Base-by-base conservation (phyloP, 1,140 invertebrate genomes). In the Thereuonema tuberculata region DNA sequence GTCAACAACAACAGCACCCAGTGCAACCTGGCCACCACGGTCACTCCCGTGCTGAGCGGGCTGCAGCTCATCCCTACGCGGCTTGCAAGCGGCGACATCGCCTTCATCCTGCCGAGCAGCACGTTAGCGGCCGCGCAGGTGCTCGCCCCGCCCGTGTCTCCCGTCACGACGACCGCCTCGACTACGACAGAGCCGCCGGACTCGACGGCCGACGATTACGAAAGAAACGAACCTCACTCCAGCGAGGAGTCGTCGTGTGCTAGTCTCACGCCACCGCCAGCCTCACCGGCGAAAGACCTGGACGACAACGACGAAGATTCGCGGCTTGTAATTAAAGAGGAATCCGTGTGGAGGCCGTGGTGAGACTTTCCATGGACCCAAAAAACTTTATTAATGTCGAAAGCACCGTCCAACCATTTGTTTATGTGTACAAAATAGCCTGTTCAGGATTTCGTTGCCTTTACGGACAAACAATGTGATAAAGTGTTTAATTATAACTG, bases 61-160 rank as follows among this genome's bases (percentile, higher is more conserved):
- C 74, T 78, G 14, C 85, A 87, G 62, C 74, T 90, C 24, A 83
- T 90, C 14, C 87, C 79, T 48, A 86, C 77, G 25, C 79, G 80
- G 52, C 74, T 81, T 63, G 82, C 79, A 20, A 85, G 77, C 27
- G 76, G 83, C 0, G 78, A 83, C 67, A 74, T 83, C 66, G 74
- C 82, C 56, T 67, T 83, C 63, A 68, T 84, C 50, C 72, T 90
- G 15, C 87, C 79, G 1, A 72, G 68, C 17, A 3, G 26, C 21
- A 24, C 25, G 54, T 9, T 28, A 21, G 25, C 54, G 5, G 54
- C 54, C 17, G 54, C 25, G 5, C 54, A 56, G 17, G 48, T 21
- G 3, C 48, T 50, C 23, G 48, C 48, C 23, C 17, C 9, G 9
- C 37, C 9, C 9, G 37, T n/a, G n/a, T 12, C 37, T 12, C 9